Conservation (phyloP, 2,888 invertebrate species). For the Pyrrhia umbra region DNA sequence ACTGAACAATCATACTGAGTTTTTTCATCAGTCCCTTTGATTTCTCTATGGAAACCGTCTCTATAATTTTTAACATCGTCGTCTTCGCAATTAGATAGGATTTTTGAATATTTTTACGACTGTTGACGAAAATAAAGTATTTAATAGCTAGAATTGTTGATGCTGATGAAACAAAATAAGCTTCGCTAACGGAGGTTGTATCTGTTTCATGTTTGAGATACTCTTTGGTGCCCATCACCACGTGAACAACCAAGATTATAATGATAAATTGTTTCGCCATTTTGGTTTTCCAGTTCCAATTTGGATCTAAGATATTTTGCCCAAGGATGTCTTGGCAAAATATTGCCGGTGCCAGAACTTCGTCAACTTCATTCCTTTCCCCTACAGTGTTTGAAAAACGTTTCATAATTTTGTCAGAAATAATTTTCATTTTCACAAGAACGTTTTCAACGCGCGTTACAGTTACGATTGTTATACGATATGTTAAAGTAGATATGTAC, state of each 20-base stretch:
- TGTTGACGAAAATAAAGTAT: conserved; percentile 67
- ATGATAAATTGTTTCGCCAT: conserved; percentile 65
- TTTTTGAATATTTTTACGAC: conserved; percentile 65
- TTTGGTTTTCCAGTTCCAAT: conserved; percentile 75
- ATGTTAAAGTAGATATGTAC: neutral
- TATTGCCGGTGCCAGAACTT: conserved; percentile 53
- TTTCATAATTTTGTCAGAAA: neutral
- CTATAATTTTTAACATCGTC: conserved; percentile 66
- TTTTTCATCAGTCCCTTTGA: conserved; percentile 58
- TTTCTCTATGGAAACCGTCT: conserved; percentile 58
- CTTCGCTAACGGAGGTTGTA: conserved; percentile 71
- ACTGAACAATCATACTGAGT: conserved; percentile 61
- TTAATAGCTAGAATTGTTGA: conserved; percentile 67
- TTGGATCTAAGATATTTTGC: conserved; percentile 76
- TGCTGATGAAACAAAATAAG: conserved; percentile 72
- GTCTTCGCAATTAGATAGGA: conserved; percentile 74
- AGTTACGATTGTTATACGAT: neutral
- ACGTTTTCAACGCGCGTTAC: neutral
- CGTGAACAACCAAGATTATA: conserved; percentile 69
- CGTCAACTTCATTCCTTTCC: neutral
- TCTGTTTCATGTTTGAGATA: conserved; percentile 67
- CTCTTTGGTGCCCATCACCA: conserved; percentile 74
- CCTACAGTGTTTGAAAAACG: neutral
- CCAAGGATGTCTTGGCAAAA: conserved; percentile 73
- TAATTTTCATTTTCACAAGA: neutral